These are phyloP conservation scores for Muntiacus muntjak DNA, from an alignment of 2,113 vertebrate species.

Conservation along the genomic window DNA sequence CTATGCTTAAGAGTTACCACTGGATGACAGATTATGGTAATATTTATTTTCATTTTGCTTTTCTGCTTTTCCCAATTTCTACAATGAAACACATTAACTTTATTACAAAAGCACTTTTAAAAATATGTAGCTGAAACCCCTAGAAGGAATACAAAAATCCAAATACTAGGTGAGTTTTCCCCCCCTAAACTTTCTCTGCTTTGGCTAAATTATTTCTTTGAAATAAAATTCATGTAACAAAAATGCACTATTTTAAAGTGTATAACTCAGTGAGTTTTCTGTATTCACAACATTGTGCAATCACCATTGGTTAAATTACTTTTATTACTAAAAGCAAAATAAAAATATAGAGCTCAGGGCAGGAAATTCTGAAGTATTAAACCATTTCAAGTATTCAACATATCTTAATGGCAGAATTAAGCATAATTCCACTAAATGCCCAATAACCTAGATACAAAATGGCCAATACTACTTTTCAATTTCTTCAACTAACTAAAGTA, in stretches of 20 bases:
- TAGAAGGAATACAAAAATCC: background rate
- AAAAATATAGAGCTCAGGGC: background rate
- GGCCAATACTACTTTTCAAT: background rate
- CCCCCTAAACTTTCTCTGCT: background rate
- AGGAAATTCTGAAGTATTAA: background rate
- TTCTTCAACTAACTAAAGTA: background rate
- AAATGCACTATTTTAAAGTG: background rate
- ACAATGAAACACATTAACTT: background rate
- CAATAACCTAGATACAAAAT: background rate
- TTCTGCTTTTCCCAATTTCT: background rate
- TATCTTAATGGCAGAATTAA: background rate
- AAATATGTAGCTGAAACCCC: background rate
- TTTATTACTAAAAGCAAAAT: conserved; percentile 22
- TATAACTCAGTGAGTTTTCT: background rate
- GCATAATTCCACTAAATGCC: background rate
- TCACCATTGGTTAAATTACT: background rate
- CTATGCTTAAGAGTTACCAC: background rate
- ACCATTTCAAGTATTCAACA: background rate
- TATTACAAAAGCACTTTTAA: background rate
- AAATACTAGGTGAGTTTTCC: background rate
- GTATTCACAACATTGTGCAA: background rate
- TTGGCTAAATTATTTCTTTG: background rate
- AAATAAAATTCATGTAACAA: background rate
- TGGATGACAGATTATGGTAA: background rate
- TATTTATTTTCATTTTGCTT: background rate